Percentiles rank a stretch among this genome's conserved stretches.
These are phyloP conservation scores for Tethea ocularis DNA, from an alignment of 2,888 invertebrate genomes.

Conservation along the genomic window DNA sequence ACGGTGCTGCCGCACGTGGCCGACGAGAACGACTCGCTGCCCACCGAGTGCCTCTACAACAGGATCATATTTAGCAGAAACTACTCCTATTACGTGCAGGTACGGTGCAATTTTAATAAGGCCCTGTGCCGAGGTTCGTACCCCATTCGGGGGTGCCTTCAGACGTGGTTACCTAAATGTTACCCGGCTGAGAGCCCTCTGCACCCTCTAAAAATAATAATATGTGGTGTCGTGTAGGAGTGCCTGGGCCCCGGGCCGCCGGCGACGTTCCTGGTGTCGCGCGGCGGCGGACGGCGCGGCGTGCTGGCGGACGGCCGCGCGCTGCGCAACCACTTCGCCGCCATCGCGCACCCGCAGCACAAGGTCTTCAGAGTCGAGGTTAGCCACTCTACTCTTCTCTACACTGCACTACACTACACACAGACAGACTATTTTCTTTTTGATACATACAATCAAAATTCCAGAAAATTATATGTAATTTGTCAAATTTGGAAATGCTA, in stretches of 20 bases:
- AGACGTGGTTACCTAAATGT: no score
- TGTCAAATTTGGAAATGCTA: no score
- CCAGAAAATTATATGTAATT: no score
- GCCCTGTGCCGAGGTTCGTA: no score
- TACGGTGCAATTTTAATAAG: slow-evolving; percentile 30
- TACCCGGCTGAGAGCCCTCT: no score
- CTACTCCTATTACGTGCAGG: slow-evolving; percentile 85
- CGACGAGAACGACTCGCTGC: slow-evolving; percentile 78
- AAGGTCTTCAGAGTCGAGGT: slow-evolving; percentile 88
- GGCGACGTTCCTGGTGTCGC: slow-evolving; percentile 85
- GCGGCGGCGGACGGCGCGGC: slow-evolving; percentile 84
- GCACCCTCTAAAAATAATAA: no score
- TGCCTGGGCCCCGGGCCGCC: slow-evolving; percentile 92
- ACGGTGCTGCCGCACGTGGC: slow-evolving; percentile 66
- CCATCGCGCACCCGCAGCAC: slow-evolving; percentile 89
- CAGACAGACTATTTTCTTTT: no score
- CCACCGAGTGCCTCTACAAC: slow-evolving; percentile 85
- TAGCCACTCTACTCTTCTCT: no score
- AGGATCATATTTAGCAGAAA: slow-evolving; percentile 86
- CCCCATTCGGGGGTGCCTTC: no score
- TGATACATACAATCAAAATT: no score
- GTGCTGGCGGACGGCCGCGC: slow-evolving; percentile 88
- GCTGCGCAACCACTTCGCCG: slow-evolving; percentile 85
- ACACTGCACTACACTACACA: no score
- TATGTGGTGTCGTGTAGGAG: slow-evolving; percentile 76